These are phyloP conservation scores for Platysternon megacephalum DNA, from an alignment of 2,113 vertebrate genomes.

Conservation along the genomic window DNA sequence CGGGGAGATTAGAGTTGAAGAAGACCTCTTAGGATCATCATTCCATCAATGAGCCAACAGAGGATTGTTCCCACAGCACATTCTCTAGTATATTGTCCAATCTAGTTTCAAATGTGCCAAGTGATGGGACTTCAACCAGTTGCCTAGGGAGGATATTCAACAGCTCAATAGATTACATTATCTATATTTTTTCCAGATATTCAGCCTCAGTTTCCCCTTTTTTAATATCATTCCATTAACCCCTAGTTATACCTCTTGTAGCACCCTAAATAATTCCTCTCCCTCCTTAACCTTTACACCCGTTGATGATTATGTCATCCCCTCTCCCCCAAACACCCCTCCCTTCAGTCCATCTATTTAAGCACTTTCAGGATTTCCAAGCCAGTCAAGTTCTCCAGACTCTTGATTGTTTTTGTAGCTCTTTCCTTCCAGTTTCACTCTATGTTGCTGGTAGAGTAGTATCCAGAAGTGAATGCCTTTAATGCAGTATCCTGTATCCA, in stretches of 20 bases:
- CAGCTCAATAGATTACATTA: neutral
- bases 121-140: neutral
- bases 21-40: neutral
- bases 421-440: neutral
- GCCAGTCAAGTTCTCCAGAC: neutral
- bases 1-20: neutral
- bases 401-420: neutral
- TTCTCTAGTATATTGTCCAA: neutral
- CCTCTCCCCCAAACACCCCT: neutral
- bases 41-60: neutral
- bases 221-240: neutral
- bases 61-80: neutral
- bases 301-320: neutral
- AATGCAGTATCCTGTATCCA: neutral
- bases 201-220: conserved; percentile 31
- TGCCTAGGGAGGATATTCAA: conserved; percentile 32
- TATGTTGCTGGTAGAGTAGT: neutral
- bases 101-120: neutral
- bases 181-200: neutral
- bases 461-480: neutral
- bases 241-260: neutral
- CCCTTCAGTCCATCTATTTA: neutral
- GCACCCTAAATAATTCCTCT: neutral
- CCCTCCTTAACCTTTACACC: neutral
- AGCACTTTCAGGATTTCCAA: neutral